phyloP scores from a whole-genome alignment of 2,888 invertebrate genomes.

The Notodonta dromedarius region DNA sequence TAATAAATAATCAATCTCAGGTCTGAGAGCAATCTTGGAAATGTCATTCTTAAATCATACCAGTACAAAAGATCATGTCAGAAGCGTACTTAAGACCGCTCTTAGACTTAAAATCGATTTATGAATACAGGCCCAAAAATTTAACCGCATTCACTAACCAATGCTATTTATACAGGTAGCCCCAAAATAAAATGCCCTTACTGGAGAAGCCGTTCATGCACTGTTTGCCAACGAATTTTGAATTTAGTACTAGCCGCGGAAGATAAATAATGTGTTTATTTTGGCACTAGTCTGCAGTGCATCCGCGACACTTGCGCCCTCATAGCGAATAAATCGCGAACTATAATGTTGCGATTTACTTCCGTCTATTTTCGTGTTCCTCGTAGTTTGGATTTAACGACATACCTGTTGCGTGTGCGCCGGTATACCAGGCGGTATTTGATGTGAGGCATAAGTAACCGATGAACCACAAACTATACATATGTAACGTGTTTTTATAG shows the following conservation, averaged over 20 bases:
- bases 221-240: constrained; percentile 41
- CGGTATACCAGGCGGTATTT: neutral
- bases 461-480: neutral
- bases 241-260: constrained; percentile 31
- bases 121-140: no score
- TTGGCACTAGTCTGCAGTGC: constrained; percentile 45
- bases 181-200: constrained; percentile 23
- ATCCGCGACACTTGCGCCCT: constrained; percentile 54
- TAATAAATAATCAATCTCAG: no score
- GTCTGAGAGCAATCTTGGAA: no score
- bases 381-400: neutral
- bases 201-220: constrained; percentile 17
- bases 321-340: constrained; percentile 40
- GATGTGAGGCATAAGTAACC: neutral
- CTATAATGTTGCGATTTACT: constrained; percentile 30
- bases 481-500: neutral
- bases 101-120: no score
- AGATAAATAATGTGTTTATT: constrained; percentile 41
- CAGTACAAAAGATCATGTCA: no score
- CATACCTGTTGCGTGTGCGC: neutral
- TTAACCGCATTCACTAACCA: no score
- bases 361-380: constrained; percentile 29
- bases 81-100: no score
- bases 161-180: constrained; percentile 6
- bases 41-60: no score